Conservation (phyloP, 2,888 invertebrate species). For the Frankliniella fusca region DNA sequence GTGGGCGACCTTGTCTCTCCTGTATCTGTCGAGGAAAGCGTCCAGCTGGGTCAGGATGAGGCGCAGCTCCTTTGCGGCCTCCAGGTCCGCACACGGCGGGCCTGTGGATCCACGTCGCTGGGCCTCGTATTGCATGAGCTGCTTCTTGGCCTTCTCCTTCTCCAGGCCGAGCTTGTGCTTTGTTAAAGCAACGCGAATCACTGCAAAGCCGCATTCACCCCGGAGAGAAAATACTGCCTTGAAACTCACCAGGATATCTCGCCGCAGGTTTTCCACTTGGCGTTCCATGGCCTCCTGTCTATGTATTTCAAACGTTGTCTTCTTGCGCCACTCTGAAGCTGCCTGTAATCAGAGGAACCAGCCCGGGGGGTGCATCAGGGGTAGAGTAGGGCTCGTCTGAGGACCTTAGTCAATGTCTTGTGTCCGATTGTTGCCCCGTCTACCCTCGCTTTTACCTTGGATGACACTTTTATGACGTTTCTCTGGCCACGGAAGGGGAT, state of each 20-base stretch:
- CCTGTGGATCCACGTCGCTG: not conserved
- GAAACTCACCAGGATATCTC: constrained; percentile 1
- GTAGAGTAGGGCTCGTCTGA: not conserved
- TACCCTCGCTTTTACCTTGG: constrained; percentile 3
- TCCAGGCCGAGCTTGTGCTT: not conserved
- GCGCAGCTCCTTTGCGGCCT: not conserved
- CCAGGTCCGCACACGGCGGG: not conserved
- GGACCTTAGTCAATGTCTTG: too few relatives aligned
- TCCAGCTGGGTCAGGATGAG: not conserved
- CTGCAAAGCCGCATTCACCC: not conserved
- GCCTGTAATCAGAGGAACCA: not conserved
- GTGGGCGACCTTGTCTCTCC: not conserved
- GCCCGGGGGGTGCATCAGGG: not conserved
- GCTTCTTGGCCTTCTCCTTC: constrained; percentile 15
- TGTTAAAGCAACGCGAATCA: not conserved
- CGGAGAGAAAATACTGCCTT: not conserved
- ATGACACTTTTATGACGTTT: constrained; percentile 33
- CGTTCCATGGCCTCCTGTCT: constrained; percentile 7
- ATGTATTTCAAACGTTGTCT: not conserved
- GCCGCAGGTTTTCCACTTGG: not conserved
- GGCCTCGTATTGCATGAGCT: constrained; percentile 12
- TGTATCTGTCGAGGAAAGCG: not conserved
- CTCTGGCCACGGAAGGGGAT: constrained; percentile 32
- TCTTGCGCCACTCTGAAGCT: not conserved
- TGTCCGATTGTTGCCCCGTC: not conserved